Evolutionary conservation across 1,140 invertebrate species (phyloP), one percentile per base, ranked within the genome.

Genomic region (Drosophila tani): DNA sequence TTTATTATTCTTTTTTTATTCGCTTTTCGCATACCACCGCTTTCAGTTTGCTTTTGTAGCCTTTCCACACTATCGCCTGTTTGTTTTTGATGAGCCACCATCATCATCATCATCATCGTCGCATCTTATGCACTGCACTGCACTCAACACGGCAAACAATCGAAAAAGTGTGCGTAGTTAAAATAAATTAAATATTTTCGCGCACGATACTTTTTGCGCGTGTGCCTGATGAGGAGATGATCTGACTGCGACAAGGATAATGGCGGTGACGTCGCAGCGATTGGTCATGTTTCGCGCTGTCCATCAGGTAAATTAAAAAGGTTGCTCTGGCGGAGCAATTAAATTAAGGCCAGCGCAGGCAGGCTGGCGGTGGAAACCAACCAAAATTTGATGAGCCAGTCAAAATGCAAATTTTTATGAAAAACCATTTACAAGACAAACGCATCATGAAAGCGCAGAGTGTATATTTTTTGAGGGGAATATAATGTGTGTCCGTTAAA

Each of bases 291-390:
- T 69, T 38, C 43, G 41, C 50, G 40, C 27, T 12, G 56, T 69
- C 75, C 75, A 78, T 78, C 75, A 78, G 75, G 75, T 77, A 78
- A 78, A 78, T 78, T 78, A 78, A 78, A 78, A 78, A 69, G 32
- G 40, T 50, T 56, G 53, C 53, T 49, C 49, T 38, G 19, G 29
- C 64, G 27, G 45, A 27, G 65, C 75, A 78, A 78, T 78, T 78
- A 62, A 75, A 76, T 76, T 66, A 75, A 49, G 32, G 40, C 46
- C 46, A 1, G 21, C 5, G 11, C 27, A 29, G 27, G 27, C 45
- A 2, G 17, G 4, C 2, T 35, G 46, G 21, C 5, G 11, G 32
- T 35, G 29, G 21, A 43, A 58, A 57, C 50, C 19, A 49, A 29
- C 15, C 41, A 32, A 15, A 62, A 64, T 51, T 17, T 75, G 75